These are phyloP conservation scores for Himalopsyche kuldschensis DNA, from an alignment of 2,888 invertebrate genomes.

Conservation along the genomic window DNA sequence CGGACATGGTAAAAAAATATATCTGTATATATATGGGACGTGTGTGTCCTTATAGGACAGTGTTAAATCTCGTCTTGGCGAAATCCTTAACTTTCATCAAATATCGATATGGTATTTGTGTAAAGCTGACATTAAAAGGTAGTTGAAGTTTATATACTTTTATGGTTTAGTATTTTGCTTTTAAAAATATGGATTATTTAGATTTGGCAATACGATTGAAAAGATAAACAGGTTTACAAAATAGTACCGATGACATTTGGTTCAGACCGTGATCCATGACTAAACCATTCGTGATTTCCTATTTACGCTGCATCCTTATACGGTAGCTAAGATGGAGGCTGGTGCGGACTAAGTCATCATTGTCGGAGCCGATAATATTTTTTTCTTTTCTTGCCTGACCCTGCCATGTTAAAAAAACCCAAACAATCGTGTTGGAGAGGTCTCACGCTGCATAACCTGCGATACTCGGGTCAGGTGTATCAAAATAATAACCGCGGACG, in stretches of 20 bases:
- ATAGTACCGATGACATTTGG: background rate
- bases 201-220: background rate
- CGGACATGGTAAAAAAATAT: no score
- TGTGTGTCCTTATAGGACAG: no score
- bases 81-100: no score
- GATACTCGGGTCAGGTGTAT: background rate
- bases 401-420: background rate
- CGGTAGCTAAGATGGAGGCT: background rate
- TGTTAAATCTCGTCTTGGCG: no score
- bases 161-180: no score
- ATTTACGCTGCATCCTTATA: conserved; percentile 3
- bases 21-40: no score
- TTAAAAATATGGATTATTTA: background rate
- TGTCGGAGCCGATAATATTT: background rate
- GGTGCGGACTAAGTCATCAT: background rate
- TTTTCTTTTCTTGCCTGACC: background rate
- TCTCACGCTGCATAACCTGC: background rate
- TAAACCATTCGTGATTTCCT: conserved; percentile 13
- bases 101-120: no score
- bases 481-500: background rate
- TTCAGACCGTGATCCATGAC: background rate
- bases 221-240: background rate
- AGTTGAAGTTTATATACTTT: no score
- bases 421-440: background rate
- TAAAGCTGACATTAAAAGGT: no score